Base-by-base conservation (phyloP, 2,113 vertebrate species). In the Emydura subglobosa region DNA sequence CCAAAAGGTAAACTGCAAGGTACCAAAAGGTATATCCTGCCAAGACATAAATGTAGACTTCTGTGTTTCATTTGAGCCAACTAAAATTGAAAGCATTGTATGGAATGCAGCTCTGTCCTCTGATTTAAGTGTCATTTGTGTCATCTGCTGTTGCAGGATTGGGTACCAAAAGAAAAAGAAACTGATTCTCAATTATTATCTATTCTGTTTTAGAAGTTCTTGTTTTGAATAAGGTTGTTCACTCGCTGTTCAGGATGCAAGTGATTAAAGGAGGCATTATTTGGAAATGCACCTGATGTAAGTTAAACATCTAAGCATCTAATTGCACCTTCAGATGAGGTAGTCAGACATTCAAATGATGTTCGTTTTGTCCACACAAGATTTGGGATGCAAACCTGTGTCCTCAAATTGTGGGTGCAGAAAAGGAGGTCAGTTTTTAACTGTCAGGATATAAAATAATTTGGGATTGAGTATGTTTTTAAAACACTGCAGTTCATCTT, bases 51-150 rank as follows among this genome's bases (percentile, higher is more conserved):
- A 65, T 92, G 89, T 39, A 57, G 1, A 29, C 6, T 86, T 93
- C 42, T 91, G 72, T 19, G 34, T 34, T 87, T 55, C 61, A 88
- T 29, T 87, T 80, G 79, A 27, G 88, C 79, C 51, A 55, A 83
- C 85, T 91, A 91, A 86, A n/a, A 79, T 27, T 54, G 92, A 83
- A 76, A 94, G 78, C 2, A 6, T 82, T 3, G 88, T 68, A 93
- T 42, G 47, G 21, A 86, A 78, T 76, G 79, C 17, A 72, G 47
- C 47, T 65, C 34, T 51, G 74, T 55, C 86, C 81, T 83, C 95
- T 61, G 19, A 92, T 95, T 93, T 86, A 88, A 88, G 76, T 79
- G 86, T 59, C 72, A 93, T 95, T 89, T 93, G 76, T 92, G 59
- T 92, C 88, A 82, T 90, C 57, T 90, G 55, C n/a, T 0, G 74